Evolutionary conservation across 2,888 invertebrate species (phyloP).

Genomic region (Serrognathus titanus): DNA sequence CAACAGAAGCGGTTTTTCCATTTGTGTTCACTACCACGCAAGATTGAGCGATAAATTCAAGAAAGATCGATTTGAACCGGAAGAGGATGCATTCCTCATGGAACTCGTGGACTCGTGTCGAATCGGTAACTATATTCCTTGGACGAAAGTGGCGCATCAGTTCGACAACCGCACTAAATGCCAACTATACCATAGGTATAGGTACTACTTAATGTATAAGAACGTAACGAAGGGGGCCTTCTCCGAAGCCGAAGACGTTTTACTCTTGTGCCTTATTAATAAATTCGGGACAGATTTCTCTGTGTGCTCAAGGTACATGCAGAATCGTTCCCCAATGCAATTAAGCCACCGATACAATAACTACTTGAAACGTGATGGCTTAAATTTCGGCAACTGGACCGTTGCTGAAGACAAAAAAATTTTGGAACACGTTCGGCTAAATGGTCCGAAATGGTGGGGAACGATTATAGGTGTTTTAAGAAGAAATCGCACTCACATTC

Average conservation of each 20-base stretch:
- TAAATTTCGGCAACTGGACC: constrained; percentile 57
- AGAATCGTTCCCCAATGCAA: constrained; percentile 61
- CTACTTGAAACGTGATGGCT: constrained; percentile 42
- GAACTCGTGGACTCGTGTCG: constrained; percentile 61
- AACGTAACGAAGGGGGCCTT: constrained; percentile 61
- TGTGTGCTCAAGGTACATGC: constrained; percentile 56
- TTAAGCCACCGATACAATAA: constrained; percentile 59
- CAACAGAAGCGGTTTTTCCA: constrained; percentile 64
- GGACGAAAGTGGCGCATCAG: constrained; percentile 64
- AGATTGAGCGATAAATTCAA: constrained; percentile 42
- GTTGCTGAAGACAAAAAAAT: constrained; percentile 60
- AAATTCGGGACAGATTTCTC: constrained; percentile 61
- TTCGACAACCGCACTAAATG: constrained; percentile 62
- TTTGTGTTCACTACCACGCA: constrained; percentile 64
- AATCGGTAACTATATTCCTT: constrained; percentile 67
- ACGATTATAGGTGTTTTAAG: constrained; percentile 28
- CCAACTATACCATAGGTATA: constrained; percentile 62
- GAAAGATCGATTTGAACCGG: constrained; percentile 58
- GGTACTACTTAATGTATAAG: constrained; percentile 48
- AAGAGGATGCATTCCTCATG: constrained; percentile 66
- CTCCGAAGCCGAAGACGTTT: constrained; percentile 62
- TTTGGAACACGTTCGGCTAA: constrained; percentile 52
- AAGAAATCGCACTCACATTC: constrained; percentile 55
- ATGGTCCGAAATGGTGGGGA: constrained; percentile 53
- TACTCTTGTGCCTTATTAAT: constrained; percentile 59